phyloP scores from a whole-genome alignment of 2,888 invertebrate species.

The Endomychus coccineus region DNA sequence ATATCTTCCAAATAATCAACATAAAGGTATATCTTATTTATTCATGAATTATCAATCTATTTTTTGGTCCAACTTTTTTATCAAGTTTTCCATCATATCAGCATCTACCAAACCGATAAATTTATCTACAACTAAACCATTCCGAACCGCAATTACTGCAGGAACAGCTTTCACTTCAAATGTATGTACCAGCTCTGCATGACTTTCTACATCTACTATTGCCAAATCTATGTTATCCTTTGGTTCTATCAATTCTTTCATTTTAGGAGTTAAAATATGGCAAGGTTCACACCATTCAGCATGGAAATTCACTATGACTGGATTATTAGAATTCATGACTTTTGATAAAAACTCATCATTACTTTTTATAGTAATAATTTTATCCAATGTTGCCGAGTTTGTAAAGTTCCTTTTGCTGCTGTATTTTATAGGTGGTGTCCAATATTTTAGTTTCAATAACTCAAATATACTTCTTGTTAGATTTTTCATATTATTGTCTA shows the following conservation, averaged over 20 bases:
- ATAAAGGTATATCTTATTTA: too few relatives aligned
- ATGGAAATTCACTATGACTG: conserved; percentile 86
- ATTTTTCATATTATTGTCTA: conserved; percentile 7
- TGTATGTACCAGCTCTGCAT: conserved; percentile 74
- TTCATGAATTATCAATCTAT: too few relatives aligned
- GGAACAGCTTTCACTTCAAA: conserved; percentile 80
- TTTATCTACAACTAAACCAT: conserved; percentile 78
- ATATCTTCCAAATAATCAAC: too few relatives aligned
- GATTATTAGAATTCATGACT: conserved; percentile 76
- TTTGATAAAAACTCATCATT: conserved; percentile 72
- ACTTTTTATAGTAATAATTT: conserved; percentile 54
- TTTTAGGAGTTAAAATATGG: conserved; percentile 76
- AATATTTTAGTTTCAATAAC: neutral
- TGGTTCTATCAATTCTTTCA: conserved; percentile 67
- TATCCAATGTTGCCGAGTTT: conserved; percentile 27
- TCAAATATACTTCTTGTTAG: conserved; percentile 2
- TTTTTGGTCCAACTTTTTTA: conserved; percentile 51
- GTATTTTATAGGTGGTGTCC: neutral
- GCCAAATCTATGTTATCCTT: conserved; percentile 68
- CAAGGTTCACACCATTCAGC: conserved; percentile 90
- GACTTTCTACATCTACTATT: conserved; percentile 73
- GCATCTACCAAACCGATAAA: conserved; percentile 81
- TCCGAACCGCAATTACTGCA: conserved; percentile 71
- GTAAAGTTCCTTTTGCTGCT: conserved; percentile 9
- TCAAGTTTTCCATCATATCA: conserved; percentile 70